Evolutionary conservation across 2,113 vertebrate species (phyloP), one percentile per base, ranked within the genome.

Genomic region (Etheostoma spectabile): DNA sequence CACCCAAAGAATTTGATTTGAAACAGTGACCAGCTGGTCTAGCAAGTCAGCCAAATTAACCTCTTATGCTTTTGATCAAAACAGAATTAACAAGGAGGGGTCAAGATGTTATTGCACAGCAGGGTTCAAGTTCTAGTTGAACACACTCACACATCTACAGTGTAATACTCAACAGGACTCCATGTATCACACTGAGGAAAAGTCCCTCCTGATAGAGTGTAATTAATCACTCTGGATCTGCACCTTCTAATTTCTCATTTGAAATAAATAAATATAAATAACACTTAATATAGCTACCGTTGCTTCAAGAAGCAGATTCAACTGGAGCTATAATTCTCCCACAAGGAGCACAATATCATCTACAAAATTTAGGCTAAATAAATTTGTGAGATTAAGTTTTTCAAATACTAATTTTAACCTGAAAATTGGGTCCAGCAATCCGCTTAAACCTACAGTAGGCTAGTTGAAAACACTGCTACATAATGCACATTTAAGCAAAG

Each of bases 21-120:
- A 66, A 86, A 82, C 67, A 76, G 75, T 82, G 88, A 88, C 92
- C 94, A 94, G 91, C 90, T 94, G 94, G 83, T 90, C 70, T 68
- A 80, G 64, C 74, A 79, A 88, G 82, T 77, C 80, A 73, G 86
- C 91, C 84, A 92, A 91, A 92, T 91, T 84, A 91, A 91, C 89
- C 88, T 83, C 88, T 82, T 46, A 64, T 88, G 85, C 66, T 93
- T 94, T 92, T 93, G 91, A 94, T 94, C 83, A 92, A 93, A 94
- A 94, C 81, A 93, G 77, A 91, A 94, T 90, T 90, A 93, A 90
- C 80, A 70, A 67, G 86, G 55, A 84, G 80, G 89, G 86, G 85
- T 84, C 67, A 82, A 86, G 86, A 92, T 84, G 69, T 79, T 88
- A 79, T 69, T 64, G 79, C 90, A 68, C 86, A 91, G 90, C 83